phyloP scores from a whole-genome alignment of 2,113 vertebrate genomes.

The Microtus montanus region DNA sequence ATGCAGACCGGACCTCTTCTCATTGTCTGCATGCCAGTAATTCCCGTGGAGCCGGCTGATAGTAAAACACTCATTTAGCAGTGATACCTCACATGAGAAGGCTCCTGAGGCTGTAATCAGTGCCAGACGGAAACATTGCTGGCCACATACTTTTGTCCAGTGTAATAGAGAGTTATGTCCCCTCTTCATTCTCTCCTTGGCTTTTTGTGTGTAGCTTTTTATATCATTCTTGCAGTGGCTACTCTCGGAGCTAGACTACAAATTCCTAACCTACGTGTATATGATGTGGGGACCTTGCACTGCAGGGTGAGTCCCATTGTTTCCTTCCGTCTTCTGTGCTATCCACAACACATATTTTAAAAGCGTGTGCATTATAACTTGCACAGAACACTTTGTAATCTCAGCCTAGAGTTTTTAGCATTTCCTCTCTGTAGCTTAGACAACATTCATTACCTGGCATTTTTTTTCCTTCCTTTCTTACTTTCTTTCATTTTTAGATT shows the following conservation, averaged over 20 bases:
- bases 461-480: background rate
- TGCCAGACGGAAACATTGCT: conserved; percentile 54
- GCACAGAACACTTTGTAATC: background rate
- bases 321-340: background rate
- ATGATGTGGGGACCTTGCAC: background rate
- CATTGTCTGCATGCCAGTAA: conserved; percentile 33
- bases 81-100: conserved; percentile 23
- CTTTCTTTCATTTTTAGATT: background rate
- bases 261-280: background rate
- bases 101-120: conserved; percentile 6
- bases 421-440: background rate
- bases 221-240: background rate
- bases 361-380: background rate
- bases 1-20: conserved; percentile 16
- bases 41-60: conserved; percentile 43
- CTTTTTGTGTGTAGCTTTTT: conserved; percentile 27
- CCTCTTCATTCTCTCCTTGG: background rate
- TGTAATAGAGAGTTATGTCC: conserved; percentile 9
- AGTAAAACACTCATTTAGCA: conserved; percentile 41
- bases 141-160: conserved; percentile 21
- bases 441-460: background rate
- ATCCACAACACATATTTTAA: background rate
- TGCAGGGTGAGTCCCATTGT: background rate
- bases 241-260: background rate
- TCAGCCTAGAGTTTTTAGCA: conserved; percentile 4